Conservation (phyloP, 2,797 vertebrate species). For the Masticophis lateralis region DNA sequence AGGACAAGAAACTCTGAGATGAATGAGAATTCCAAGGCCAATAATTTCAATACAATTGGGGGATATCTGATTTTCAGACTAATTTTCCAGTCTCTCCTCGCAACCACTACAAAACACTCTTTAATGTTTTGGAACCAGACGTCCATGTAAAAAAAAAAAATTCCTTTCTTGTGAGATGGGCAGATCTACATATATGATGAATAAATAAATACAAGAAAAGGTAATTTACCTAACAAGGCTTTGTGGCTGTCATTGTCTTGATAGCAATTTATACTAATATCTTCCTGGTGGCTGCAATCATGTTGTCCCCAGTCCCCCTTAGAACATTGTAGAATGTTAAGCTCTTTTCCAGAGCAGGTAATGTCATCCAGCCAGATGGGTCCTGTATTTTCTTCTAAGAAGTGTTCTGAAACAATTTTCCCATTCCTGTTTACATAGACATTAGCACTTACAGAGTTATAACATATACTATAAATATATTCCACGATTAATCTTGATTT, state of each 20-base stretch:
- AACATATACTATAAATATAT: background rate
- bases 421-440: constrained; percentile 71
- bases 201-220: background rate
- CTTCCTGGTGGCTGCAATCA: constrained; percentile 88
- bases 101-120: background rate
- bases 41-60: background rate
- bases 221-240: constrained; percentile 75
- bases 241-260: constrained; percentile 70
- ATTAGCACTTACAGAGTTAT: background rate
- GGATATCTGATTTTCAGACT: background rate
- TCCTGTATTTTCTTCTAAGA: constrained; percentile 72
- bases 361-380: constrained; percentile 90
- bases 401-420: constrained; percentile 67
- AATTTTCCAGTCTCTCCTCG: background rate
- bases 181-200: background rate
- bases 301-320: constrained; percentile 84
- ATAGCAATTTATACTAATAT: constrained; percentile 82
- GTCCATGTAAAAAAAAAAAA: background rate
- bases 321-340: constrained; percentile 80
- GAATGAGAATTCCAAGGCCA: background rate
- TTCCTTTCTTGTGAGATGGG: background rate
- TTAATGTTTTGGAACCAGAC: background rate
- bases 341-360: constrained; percentile 88
- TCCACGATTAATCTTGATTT: background rate
- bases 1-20: background rate